Conservation (phyloP, 2,888 invertebrate species). For the Lasioglossum malachurum region DNA sequence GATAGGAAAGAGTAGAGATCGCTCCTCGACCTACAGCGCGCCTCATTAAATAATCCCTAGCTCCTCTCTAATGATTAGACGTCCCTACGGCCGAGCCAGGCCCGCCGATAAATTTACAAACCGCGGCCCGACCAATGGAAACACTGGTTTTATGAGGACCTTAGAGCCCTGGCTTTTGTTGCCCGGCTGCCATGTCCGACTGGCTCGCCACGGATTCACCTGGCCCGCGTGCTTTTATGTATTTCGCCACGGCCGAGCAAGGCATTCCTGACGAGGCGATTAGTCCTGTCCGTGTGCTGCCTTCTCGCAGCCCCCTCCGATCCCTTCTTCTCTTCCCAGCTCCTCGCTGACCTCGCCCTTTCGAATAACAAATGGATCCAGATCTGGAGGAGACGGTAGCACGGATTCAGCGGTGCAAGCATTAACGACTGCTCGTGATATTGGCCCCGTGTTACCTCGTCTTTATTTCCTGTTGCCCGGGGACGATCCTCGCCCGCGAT, state of each 20-base stretch:
- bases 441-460: slow-evolving; percentile 9
- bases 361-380: slow-evolving; percentile 42
- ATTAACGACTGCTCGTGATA: slow-evolving; percentile 40
- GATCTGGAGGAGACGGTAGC: slow-evolving; percentile 33
- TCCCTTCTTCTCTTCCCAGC: background rate
- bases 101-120: slow-evolving; percentile 62
- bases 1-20: background rate
- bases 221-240: slow-evolving; percentile 36
- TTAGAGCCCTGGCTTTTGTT: background rate
- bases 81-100: slow-evolving; percentile 34
- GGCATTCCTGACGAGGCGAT: slow-evolving; percentile 43
- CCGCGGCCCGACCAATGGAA: slow-evolving; percentile 30
- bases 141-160: slow-evolving; percentile 38
- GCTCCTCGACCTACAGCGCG: slow-evolving; percentile 61
- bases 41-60: slow-evolving; percentile 66
- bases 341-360: background rate
- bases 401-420: slow-evolving; percentile 34
- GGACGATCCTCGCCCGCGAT: slow-evolving; percentile 12
- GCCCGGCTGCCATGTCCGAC: slow-evolving; percentile 31
- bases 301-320: background rate
- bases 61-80: slow-evolving; percentile 66
- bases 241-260: slow-evolving; percentile 14
- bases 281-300: slow-evolving; percentile 30
- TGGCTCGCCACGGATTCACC: slow-evolving; percentile 17
- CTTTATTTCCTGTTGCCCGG: slow-evolving; percentile 23